Evolutionary conservation across 1,140 invertebrate genomes (phyloP).

Genomic region (Gonatopus flavifemur): DNA sequence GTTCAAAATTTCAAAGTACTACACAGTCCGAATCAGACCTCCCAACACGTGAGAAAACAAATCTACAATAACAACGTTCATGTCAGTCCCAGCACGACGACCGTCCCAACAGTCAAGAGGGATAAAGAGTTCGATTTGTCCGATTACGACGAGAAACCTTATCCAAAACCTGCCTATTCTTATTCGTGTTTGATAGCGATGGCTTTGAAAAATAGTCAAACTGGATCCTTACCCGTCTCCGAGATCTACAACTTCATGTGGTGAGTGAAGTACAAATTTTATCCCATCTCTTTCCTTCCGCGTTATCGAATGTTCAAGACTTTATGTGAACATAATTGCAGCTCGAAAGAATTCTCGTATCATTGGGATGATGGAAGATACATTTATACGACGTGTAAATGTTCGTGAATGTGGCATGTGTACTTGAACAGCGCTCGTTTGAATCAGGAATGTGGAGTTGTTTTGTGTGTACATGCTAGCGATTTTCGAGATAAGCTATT

Average conservation of each 20-base stretch:
- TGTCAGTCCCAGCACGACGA: slow-evolving; percentile 38
- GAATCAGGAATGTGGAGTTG: no score
- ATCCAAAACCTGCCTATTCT: slow-evolving; percentile 95
- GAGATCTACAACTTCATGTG: slow-evolving; percentile 99
- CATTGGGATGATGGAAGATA: no score
- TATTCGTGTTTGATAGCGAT: slow-evolving; percentile 97
- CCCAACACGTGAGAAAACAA: slow-evolving; percentile 51
- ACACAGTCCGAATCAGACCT: slow-evolving; percentile 32
- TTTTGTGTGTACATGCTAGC: no score
- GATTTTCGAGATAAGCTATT: no score
- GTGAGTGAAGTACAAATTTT: slow-evolving; percentile 62
- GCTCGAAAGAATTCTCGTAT: no score
- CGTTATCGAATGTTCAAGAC: no score
- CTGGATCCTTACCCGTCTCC: slow-evolving; percentile 92
- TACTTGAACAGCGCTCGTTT: no score
- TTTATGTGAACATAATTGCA: no score
- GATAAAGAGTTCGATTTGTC: slow-evolving; percentile 45
- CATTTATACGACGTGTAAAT: no score
- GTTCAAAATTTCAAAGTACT: slow-evolving; percentile 55
- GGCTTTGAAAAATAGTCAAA: slow-evolving; percentile 93
- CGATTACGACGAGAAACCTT: slow-evolving; percentile 69
- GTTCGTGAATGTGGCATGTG: no score
- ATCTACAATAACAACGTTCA: slow-evolving; percentile 57
- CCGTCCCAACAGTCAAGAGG: slow-evolving; percentile 37
- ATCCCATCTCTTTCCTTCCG: no score